A percentile compares a stretch with the other conserved stretches of the same genome.
phyloP scores from a whole-genome alignment of 2,797 vertebrate species.

The Gobionotothen gibberifrons region DNA sequence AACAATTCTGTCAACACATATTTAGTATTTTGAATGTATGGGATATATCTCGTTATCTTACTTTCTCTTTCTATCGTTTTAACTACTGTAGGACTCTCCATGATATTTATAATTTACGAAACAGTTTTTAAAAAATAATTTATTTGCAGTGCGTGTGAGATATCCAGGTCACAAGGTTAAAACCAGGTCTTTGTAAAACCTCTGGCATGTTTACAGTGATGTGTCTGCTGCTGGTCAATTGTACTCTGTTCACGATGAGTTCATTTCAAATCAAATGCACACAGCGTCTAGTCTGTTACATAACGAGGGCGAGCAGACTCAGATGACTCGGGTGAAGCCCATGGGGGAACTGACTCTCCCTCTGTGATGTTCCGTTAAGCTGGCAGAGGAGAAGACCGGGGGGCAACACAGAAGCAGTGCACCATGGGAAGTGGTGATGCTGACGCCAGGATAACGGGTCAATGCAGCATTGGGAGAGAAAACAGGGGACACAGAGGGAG shows the following conservation, averaged over 20 bases:
- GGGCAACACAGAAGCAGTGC: slow-evolving; percentile 58
- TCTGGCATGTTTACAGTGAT: not conserved
- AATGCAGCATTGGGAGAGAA: slow-evolving; percentile 17
- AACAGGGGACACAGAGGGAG: not conserved
- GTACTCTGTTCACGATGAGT: not conserved
- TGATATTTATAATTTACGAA: not conserved
- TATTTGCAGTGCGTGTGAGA: too few species aligned
- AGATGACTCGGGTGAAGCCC: slow-evolving; percentile 22
- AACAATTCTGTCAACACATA: too few species aligned
- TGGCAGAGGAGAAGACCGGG: slow-evolving; percentile 52
- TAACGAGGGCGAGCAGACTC: slow-evolving; percentile 10
- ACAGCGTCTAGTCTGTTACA: slow-evolving; percentile 22
- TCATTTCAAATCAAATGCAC: not conserved
- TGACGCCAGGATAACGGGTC: slow-evolving; percentile 45
- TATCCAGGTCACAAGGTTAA: too few species aligned
- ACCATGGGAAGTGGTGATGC: slow-evolving; percentile 71
- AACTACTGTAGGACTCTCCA: not conserved
- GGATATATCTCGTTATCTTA: not conserved
- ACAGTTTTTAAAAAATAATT: not conserved
- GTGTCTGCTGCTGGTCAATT: slow-evolving; percentile 2
- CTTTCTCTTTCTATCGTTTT: not conserved
- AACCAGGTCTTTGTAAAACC: not conserved
- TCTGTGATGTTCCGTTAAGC: slow-evolving; percentile 55
- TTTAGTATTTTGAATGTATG: too few species aligned
- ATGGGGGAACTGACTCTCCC: slow-evolving; percentile 14